These are phyloP conservation scores for Elephas maximus DNA, from an alignment of 2,113 vertebrate species.

Conservation along the genomic window DNA sequence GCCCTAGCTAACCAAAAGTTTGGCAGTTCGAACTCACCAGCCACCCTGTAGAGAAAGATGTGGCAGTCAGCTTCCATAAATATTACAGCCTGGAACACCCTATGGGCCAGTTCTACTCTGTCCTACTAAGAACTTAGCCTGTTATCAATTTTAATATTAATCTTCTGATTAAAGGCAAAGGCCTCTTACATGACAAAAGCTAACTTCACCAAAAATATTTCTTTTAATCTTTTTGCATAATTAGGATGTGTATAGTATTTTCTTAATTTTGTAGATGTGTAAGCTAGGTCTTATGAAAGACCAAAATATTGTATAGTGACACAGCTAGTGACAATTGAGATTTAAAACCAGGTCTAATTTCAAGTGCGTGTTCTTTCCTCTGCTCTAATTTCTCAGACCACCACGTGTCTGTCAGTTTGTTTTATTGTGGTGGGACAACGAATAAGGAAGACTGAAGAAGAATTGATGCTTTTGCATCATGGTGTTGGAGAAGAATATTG, in stretches of 20 bases:
- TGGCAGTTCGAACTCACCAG: background rate
- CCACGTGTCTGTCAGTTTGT: too few species aligned
- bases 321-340: background rate
- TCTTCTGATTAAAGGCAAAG: background rate
- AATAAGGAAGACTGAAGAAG: too few species aligned
- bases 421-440: too few species aligned
- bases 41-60: background rate
- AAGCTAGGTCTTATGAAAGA: background rate
- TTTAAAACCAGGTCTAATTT: background rate
- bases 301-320: background rate
- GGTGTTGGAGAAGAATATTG: too few species aligned
- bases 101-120: too few species aligned
- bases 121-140: background rate
- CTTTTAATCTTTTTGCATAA: slow-evolving; percentile 4
- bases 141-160: background rate
- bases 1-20: background rate
- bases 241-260: background rate
- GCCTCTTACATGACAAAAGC: background rate
- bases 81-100: too few species aligned
- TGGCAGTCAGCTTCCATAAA: too few species aligned
- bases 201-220: background rate
- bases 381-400: background rate
- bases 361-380: background rate
- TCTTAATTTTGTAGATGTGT: background rate
- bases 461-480: too few species aligned